Evolutionary conservation across 2,113 vertebrate genomes (phyloP).

Genomic region (Centropus unirufus): DNA sequence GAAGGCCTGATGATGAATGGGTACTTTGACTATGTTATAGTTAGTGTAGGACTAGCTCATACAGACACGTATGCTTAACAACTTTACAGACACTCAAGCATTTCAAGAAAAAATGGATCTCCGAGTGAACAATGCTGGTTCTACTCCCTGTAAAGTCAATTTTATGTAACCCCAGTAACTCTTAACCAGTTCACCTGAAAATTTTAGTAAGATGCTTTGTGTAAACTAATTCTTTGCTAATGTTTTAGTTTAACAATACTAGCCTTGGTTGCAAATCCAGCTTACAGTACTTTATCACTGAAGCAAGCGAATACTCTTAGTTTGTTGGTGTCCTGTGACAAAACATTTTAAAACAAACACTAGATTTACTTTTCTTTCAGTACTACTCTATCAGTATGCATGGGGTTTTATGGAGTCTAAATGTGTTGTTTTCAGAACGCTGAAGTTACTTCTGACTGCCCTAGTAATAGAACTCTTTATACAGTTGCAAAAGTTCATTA

Average conservation of each 20-base stretch:
- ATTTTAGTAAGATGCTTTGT: neutral
- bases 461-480: neutral
- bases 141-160: neutral
- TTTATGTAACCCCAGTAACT: neutral
- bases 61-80: neutral
- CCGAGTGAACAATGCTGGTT: neutral
- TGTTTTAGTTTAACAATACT: neutral
- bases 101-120: too few relatives aligned
- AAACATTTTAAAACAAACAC: neutral
- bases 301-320: neutral
- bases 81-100: neutral
- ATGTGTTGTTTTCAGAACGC: neutral
- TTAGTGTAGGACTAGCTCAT: neutral
- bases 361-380: neutral
- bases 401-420: neutral
- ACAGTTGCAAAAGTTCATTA: too few relatives aligned
- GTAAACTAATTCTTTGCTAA: neutral
- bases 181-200: neutral
- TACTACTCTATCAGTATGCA: neutral
- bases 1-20: neutral
- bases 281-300: neutral
- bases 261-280: neutral
- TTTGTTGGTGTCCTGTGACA: neutral
- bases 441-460: neutral
- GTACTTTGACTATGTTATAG: accelerated